Evolutionary conservation across 2,113 vertebrate genomes (phyloP).

Genomic region (Nibea albiflora): DNA sequence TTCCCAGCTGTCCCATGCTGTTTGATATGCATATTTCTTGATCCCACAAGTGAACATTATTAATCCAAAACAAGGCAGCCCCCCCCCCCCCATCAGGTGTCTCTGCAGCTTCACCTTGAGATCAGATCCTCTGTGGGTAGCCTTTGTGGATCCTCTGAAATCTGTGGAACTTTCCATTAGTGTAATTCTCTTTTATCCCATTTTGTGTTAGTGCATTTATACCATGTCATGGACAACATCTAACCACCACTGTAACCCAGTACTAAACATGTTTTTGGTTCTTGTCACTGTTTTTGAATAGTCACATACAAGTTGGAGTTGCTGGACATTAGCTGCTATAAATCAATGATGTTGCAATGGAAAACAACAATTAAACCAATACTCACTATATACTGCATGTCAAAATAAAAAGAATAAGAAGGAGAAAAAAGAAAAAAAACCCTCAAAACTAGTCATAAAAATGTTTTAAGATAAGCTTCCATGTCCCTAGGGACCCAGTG

Average conservation of each 20-base stretch:
- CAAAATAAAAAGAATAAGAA: not conserved
- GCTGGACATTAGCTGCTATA: not conserved
- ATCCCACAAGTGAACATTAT: constrained; percentile 34
- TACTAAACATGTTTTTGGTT: not conserved
- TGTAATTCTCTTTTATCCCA: constrained; percentile 56
- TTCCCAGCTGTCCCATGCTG: constrained; percentile 33
- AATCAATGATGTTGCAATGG: not conserved
- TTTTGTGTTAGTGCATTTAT: constrained; percentile 55
- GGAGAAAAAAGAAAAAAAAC: not conserved
- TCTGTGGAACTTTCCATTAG: constrained; percentile 42
- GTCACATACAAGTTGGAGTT: not conserved
- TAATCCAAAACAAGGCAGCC: constrained; percentile 19
- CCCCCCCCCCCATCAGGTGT: not conserved
- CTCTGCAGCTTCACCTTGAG: constrained; percentile 36
- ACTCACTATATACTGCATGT: not conserved
- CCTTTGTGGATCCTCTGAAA: constrained; percentile 33
- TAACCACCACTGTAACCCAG: not conserved
- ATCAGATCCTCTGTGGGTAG: constrained; percentile 8
- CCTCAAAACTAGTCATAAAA: constrained; percentile 25
- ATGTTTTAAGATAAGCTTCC: constrained; percentile 45
- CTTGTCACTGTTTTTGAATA: constrained; percentile 6
- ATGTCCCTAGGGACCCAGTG: constrained; percentile 1
- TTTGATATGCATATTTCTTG: constrained; percentile 47
- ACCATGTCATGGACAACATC: constrained; percentile 7
- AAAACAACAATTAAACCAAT: constrained; percentile 18